Conservation (phyloP, 2,113 vertebrate species). For the Mormyrus iriodes region DNA sequence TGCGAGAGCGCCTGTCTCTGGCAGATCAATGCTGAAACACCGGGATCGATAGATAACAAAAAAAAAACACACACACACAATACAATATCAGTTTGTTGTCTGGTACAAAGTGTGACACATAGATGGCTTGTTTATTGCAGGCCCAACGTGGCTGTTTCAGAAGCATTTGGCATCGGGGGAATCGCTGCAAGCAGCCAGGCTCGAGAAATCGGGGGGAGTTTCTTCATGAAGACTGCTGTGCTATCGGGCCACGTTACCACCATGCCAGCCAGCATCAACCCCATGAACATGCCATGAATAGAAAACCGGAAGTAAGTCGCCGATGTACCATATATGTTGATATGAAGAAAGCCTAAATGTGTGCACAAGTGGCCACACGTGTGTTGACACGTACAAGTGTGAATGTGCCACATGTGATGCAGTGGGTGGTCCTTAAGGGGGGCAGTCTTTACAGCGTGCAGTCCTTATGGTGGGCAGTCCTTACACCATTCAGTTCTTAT, state of each 20-base stretch:
- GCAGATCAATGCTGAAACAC: constrained; percentile 10
- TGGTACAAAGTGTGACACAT: neutral
- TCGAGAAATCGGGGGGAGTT: neutral
- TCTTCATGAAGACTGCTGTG: neutral
- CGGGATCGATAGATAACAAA: constrained; percentile 4
- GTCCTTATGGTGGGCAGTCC: neutral
- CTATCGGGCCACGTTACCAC: neutral
- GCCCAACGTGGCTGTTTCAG: constrained; percentile 13
- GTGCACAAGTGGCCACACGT: neutral
- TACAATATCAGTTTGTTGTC: constrained; percentile 15
- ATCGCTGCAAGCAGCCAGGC: neutral
- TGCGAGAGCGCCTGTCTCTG: constrained; percentile 11
- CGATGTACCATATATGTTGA: neutral
- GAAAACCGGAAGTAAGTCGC: neutral
- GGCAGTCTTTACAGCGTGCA: neutral
- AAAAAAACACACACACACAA: neutral
- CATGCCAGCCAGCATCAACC: neutral
- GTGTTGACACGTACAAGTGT: neutral
- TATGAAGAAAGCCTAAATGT: neutral
- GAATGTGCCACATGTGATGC: neutral
- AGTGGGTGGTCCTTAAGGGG: neutral
- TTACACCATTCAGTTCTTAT: too few relatives aligned
- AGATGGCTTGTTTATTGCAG: neutral
- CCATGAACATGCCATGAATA: neutral
- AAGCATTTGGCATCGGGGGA: neutral